These are phyloP conservation scores for Pseudocheirus occidentalis DNA, from an alignment of 2,797 vertebrate genomes.

Conservation along the genomic window DNA sequence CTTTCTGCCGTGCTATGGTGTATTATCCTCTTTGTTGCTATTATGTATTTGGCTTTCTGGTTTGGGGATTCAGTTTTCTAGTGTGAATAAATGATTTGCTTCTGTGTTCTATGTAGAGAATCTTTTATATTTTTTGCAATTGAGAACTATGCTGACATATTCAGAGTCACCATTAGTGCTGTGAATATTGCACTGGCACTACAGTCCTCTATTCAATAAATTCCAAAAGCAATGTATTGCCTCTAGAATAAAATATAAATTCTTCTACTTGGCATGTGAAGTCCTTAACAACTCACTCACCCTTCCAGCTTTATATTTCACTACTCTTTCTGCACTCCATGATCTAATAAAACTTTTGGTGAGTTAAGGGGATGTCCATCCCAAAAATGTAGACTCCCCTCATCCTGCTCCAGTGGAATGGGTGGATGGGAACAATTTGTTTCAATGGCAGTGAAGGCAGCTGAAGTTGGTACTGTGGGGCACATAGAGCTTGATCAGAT, in stretches of 20 bases:
- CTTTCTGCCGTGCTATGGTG: too few relatives aligned
- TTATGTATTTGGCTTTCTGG: too few relatives aligned
- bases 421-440: background rate
- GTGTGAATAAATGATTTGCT: too few relatives aligned
- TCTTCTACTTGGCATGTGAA: background rate
- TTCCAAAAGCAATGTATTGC: background rate
- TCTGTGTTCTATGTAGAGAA: too few relatives aligned
- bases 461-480: background rate
- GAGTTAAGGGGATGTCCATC: background rate
- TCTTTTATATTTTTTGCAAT: too few relatives aligned
- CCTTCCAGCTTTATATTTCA: background rate
- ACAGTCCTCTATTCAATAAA: background rate
- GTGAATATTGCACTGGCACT: too few relatives aligned
- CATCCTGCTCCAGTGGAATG: background rate
- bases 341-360: background rate
- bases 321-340: background rate
- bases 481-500: background rate
- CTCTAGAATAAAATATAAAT: background rate
- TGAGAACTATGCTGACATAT: too few relatives aligned
- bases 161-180: too few relatives aligned
- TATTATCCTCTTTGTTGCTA: too few relatives aligned
- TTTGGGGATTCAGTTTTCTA: too few relatives aligned
- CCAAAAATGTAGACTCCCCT: background rate
- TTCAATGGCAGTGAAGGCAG: background rate
- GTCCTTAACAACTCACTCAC: background rate